Base-by-base conservation (phyloP, 2,888 invertebrate species). In the Acanthacorydalis orientalis region DNA sequence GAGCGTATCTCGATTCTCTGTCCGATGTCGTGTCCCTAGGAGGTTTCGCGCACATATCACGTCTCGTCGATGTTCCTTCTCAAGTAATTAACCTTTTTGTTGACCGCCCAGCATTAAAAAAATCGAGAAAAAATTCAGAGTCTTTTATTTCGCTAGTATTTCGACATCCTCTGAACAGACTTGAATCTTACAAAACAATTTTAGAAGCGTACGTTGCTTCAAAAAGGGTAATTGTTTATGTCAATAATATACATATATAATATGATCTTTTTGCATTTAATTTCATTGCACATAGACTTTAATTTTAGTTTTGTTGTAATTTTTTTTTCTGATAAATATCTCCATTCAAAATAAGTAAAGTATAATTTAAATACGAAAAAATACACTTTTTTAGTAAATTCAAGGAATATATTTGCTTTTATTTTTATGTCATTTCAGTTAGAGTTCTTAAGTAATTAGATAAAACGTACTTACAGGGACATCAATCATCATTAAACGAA, bases 11-110 rank as follows among this genome's bases (percentile, higher is more conserved):
- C 42, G 70, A 77, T 64, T 74, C 76, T 55, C 70, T 83, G 60
- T 82, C 83, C 63, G 80, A 83, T 70, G 72, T 83, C 52, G 77
- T 79, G 58, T 79, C 81, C 54, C 70, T 83, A 51, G 76, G 79
- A 57, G 84, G 83, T 34, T 82, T 83, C 58, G 60, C 68, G 40
- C 75, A 78, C 55, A 77, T 83, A 48, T 74, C 78, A 52, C 74
- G 70, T 61, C 59, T 76, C 46, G 68, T 83, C 50, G 78, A 80
- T 57, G 68, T 77, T 44, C 73, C 76, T 16, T 68, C 69, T 52
- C 66, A 65, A 60, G 59, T 77, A 55, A 69, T 69, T 57, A 70
- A 70, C 58, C 65, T 74, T 54, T 76, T 77, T 59, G 68, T 68
- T 53, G 73, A 75, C 57, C 72, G 73, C 56, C 62, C 74, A 35